Evolutionary conservation across 2,797 vertebrate genomes (phyloP), one percentile per base, ranked within the genome.

Genomic region (Sphaeramia orbicularis): DNA sequence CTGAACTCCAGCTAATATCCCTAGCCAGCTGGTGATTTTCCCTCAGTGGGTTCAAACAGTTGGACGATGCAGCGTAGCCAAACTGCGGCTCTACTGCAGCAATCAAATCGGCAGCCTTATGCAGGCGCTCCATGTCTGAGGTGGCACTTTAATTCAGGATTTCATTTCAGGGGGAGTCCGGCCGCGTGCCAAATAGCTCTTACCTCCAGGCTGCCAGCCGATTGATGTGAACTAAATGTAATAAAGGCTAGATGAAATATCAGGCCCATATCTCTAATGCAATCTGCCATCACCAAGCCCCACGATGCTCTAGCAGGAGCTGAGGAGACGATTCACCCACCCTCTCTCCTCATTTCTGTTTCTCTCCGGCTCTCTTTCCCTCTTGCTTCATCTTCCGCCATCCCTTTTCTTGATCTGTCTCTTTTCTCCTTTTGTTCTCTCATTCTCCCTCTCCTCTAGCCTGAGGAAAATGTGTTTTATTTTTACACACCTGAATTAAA

Each of bases 241-340:
- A 92, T 94, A 93, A 93, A 92, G 86, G 86, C 85, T 86, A 90
- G 91, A 91, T 94, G 89, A 93, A 93, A 92, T 91, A 93, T 93
- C 89, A 88, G 77, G 90, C 86, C 87, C 89, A 86, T 92, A 93
- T 90, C 89, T 92, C 89, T 93, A 93, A 93, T 91, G 89, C 84
- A 91, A 93, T 93, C 88, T 88, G 85, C 90, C 86, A 88, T 88
- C 85, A 74, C 82, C 63, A 41, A 83, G 85, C 84, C 87, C 82
- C 83, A 64, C 86, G 86, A 85, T 85, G 85, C 74, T 84, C 80
- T 48, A 83, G 56, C 76, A 78, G 76, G 61, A 87, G 85, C 65
- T 58, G 60, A 64, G 51, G 59, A 76, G 65, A 40, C 2, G 1
- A 37, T 16, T 38, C 64, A 21, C 19, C 10, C 47, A 21, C 35